Base-by-base conservation (phyloP, 1,140 invertebrate species). In the Drosophila erecta region DNA sequence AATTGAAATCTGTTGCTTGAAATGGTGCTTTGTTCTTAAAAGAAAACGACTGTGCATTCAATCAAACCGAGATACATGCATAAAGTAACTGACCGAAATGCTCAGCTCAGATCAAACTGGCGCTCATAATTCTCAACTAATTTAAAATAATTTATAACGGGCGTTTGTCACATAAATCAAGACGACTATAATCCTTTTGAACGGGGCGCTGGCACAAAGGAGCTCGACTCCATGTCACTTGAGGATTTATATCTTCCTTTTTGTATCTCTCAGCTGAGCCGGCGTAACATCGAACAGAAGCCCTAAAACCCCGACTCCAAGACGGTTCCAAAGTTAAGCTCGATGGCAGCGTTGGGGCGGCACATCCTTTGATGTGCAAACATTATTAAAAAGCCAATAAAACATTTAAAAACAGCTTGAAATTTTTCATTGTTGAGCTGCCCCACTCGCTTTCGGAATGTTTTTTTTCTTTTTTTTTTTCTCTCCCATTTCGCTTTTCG, bases 341-440 rank as follows among this genome's bases (percentile, higher is more conserved):
- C 24, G 40, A 44, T 43, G 79, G 40, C 67, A 64, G 75, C 55
- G 71, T 46, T 73, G 60, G 38, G 79, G 79, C 83, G 84, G 84
- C 79, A 60, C 79, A 60, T 38, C 64, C 66, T 87, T 87, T 87
- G 84, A 87, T 74, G 79, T 89, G 76, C 79, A 80, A 83, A 84
- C 79, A 89, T 87, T 87, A 87, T 87, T 84, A 87, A 89, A 87
- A 87, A 87, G 72, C 84, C 84, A 87, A 87, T 87, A 87, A 87
- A 87, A 87, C 84, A 89, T 87, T 87, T 87, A 87, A 87, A 90
- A 87, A 87, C 84, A 89, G 84, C 84, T 87, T 87, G 84, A 87
- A 87, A 87, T 87, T 87, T 87, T 73, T 87, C 79, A 89, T 84
- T 87, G 85, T 87, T 87, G 79, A 62, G 66, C 20, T 54, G 69